A percentile compares a stretch with the other conserved stretches of the same genome.
Evolutionary conservation across 2,113 vertebrate genomes (phyloP).

Genomic region (Forbesichthys agassizii): DNA sequence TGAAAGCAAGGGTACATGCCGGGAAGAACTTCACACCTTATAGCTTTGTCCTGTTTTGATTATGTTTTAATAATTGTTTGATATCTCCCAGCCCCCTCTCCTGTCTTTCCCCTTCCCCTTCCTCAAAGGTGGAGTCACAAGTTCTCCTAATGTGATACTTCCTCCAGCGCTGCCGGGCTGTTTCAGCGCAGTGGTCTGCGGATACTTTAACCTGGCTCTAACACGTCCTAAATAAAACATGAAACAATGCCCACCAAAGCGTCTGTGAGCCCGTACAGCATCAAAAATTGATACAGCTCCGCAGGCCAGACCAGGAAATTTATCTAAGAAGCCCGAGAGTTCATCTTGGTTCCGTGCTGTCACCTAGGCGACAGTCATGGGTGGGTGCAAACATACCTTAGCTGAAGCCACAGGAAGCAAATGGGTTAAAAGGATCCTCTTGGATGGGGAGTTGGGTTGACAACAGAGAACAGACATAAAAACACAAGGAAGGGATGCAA

Average conservation of each 20-base stretch:
- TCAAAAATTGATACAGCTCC: constrained; percentile 74
- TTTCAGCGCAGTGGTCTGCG: constrained; percentile 50
- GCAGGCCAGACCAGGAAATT: constrained; percentile 67
- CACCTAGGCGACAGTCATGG: constrained; percentile 60
- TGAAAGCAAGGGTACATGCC: constrained; percentile 2
- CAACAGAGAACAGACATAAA: not conserved
- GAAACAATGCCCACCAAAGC: constrained; percentile 74
- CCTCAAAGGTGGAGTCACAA: constrained; percentile 39
- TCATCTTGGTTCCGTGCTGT: constrained; percentile 59
- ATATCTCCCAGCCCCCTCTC: not conserved
- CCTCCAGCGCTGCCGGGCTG: constrained; percentile 36
- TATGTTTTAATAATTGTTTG: not conserved
- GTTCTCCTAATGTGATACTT: constrained; percentile 62
- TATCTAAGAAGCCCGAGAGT: constrained; percentile 71
- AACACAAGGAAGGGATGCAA: not conserved
- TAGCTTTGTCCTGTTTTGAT: not conserved
- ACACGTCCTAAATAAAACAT: constrained; percentile 78
- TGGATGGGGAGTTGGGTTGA: not conserved
- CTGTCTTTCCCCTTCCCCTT: constrained; percentile 29
- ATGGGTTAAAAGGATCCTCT: constrained; percentile 16
- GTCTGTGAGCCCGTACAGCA: constrained; percentile 61
- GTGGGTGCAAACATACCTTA: constrained; percentile 52
- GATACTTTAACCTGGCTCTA: constrained; percentile 74
- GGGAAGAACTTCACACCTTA: constrained; percentile 26
- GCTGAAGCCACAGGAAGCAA: constrained; percentile 43